phyloP scores from a whole-genome alignment of 2,113 vertebrate species.

The Brachionichthys hirsutus region DNA sequence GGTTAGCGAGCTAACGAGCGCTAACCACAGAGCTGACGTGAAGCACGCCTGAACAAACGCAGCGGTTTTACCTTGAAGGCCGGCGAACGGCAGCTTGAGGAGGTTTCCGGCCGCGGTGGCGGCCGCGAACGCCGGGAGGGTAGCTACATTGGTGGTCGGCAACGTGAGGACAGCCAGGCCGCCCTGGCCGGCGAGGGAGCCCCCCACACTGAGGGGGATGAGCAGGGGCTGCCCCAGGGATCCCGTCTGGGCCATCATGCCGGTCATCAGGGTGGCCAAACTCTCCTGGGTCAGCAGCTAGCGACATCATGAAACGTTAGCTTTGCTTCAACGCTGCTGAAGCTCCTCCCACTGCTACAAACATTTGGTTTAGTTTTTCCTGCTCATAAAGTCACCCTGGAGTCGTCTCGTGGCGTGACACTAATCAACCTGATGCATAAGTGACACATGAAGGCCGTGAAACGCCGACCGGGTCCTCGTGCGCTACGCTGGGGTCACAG shows the following conservation, averaged over 20 bases:
- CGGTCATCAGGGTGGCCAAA: slow-evolving; percentile 94
- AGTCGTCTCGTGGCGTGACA: too few relatives aligned
- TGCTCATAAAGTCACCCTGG: too few relatives aligned
- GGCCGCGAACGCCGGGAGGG: slow-evolving; percentile 86
- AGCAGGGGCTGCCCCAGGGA: slow-evolving; percentile 94
- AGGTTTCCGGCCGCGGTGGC: slow-evolving; percentile 84
- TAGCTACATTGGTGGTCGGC: slow-evolving; percentile 89
- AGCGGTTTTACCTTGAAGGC: slow-evolving; percentile 85
- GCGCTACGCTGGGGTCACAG: neutral
- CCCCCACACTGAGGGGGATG: slow-evolving; percentile 95
- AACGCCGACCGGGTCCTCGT: too few relatives aligned
- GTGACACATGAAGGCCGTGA: too few relatives aligned
- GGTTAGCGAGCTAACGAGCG: too few relatives aligned
- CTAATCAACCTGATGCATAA: too few relatives aligned
- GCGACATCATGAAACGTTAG: neutral
- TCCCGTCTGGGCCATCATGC: slow-evolving; percentile 94
- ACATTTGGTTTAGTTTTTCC: too few relatives aligned
- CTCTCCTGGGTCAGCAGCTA: slow-evolving; percentile 97
- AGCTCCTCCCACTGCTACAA: too few relatives aligned
- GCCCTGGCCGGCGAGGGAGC: slow-evolving; percentile 90
- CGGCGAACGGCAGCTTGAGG: slow-evolving; percentile 90
- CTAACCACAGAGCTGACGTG: too few relatives aligned
- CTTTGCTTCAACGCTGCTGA: neutral
- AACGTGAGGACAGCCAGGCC: slow-evolving; percentile 93
- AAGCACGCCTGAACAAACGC: neutral